A percentile compares a stretch with the other conserved stretches of the same genome.
Conservation (phyloP, 2,113 vertebrate species). For the Peromyscus polionotus region DNA sequence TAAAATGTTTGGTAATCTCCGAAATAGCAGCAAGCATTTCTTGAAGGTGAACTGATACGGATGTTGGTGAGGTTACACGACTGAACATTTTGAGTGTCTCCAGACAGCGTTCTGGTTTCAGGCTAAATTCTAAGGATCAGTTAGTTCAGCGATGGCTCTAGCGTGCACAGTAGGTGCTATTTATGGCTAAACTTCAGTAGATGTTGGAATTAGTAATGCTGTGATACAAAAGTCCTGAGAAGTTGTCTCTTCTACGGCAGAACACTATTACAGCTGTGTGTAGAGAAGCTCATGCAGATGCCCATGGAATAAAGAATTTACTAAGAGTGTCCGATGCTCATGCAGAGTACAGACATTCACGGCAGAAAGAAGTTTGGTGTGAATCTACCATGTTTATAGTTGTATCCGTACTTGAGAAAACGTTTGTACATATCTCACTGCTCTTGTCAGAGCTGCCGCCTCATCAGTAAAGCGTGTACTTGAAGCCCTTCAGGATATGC, state of each 20-base stretch:
- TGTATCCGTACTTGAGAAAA: neutral
- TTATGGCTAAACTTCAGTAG: constrained; percentile 35
- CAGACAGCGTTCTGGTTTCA: constrained; percentile 53
- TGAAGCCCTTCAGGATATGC: neutral
- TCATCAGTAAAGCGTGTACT: neutral
- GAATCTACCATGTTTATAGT: neutral
- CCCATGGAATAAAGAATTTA: neutral
- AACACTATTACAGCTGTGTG: constrained; percentile 16
- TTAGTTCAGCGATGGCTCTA: constrained; percentile 18
- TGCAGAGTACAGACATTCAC: neutral
- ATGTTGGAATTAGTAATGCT: constrained; percentile 51
- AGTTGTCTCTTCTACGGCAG: neutral
- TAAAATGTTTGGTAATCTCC: neutral
- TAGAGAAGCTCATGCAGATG: neutral
- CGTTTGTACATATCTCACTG: neutral
- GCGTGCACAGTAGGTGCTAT: neutral
- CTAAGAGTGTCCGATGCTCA: neutral
- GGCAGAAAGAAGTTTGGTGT: constrained; percentile 1
- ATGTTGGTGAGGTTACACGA: constrained; percentile 48
- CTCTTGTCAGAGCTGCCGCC: neutral
- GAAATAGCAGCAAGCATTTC: constrained; percentile 20
- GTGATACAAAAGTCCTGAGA: constrained; percentile 42
- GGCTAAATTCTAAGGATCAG: neutral
- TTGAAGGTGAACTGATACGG: constrained; percentile 23
- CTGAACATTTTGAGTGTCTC: constrained; percentile 14